A percentile compares a stretch with the other conserved stretches of the same genome.
phyloP scores from a whole-genome alignment of 2,113 vertebrate species.

The Pangasianodon gigas region DNA sequence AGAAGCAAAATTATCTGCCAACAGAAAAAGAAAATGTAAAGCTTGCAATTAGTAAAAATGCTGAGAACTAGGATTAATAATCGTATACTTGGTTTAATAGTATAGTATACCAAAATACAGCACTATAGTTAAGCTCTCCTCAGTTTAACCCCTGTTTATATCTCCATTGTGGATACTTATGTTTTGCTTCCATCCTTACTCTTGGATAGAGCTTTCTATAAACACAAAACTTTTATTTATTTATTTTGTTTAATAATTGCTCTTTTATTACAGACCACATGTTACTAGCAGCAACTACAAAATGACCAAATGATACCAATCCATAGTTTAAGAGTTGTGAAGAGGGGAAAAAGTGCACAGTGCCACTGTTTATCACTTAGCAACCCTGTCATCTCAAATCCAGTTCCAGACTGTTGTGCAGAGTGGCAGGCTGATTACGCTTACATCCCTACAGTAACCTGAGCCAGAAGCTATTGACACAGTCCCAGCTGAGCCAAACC shows the following conservation, averaged over 20 bases:
- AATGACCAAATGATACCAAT: neutral
- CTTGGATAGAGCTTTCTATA: neutral
- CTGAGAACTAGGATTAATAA: neutral
- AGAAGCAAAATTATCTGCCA: neutral
- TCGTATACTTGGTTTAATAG: too few relatives aligned
- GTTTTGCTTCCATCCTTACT: neutral
- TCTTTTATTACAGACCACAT: neutral
- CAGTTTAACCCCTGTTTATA: neutral
- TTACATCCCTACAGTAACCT: conserved; percentile 10
- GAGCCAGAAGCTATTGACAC: conserved; percentile 36
- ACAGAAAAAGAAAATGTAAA: too few relatives aligned
- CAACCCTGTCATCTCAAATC: conserved; percentile 37
- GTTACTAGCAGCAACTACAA: neutral
- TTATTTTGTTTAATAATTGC: neutral
- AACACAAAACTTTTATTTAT: neutral
- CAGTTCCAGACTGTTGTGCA: conserved; percentile 20
- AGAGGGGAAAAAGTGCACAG: conserved; percentile 3
- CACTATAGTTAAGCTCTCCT: neutral
- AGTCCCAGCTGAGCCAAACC: conserved; percentile 43
- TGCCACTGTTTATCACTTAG: conserved; percentile 34
- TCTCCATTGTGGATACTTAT: neutral
- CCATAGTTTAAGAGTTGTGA: neutral
- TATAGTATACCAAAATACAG: neutral
- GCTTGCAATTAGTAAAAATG: neutral
- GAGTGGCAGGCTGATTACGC: conserved; percentile 33